Evolutionary conservation across 2,797 vertebrate genomes (phyloP).

Genomic region (Parotocinclus haroldoi): DNA sequence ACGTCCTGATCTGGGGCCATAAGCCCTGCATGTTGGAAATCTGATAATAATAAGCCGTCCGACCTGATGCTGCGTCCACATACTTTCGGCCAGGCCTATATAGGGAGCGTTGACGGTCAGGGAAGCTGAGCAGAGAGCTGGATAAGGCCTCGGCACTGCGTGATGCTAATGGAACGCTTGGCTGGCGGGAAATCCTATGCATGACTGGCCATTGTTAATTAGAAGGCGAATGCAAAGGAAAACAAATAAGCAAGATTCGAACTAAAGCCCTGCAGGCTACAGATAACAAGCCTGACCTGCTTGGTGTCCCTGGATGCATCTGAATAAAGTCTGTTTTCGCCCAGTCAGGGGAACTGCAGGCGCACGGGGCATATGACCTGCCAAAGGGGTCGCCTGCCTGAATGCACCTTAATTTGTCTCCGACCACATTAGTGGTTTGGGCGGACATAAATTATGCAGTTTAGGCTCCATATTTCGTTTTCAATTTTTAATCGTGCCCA

Average conservation of each 20-base stretch:
- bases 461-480: conserved; percentile 51
- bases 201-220: conserved; percentile 48
- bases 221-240: conserved; percentile 44
- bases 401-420: conserved; percentile 55
- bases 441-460: conserved; percentile 70
- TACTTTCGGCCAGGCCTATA: no score
- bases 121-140: no score
- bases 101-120: no score
- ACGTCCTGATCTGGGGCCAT: no score
- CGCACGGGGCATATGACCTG: conserved; percentile 11
- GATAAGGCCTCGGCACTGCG: no score
- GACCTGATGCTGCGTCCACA: no score
- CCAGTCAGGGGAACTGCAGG: conserved; percentile 4
- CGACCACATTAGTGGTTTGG: conserved; percentile 54
- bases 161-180: conserved; percentile 48
- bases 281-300: conserved; percentile 35
- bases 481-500: conserved; percentile 37
- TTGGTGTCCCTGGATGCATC: conserved; percentile 32
- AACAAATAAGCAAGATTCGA: conserved; percentile 45
- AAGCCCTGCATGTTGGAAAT: no score
- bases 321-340: conserved; percentile 3
- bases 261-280: conserved; percentile 41
- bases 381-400: conserved; percentile 7
- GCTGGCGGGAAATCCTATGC: conserved; percentile 56
- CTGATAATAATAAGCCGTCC: no score